Conservation (phyloP, 2,797 vertebrate species). For the Bufotes viridis region DNA sequence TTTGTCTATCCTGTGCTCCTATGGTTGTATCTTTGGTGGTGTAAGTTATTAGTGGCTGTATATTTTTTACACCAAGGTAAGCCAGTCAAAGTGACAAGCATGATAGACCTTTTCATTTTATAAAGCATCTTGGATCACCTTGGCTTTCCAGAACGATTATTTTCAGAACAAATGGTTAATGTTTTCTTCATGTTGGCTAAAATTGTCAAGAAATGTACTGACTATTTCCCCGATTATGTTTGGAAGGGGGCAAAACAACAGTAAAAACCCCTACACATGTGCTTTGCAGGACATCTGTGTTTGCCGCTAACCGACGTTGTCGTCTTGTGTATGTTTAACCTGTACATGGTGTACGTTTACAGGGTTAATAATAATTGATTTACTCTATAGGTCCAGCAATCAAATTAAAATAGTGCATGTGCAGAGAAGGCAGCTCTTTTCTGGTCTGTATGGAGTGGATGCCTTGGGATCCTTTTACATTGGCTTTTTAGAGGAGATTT, state of each 20-base stretch:
- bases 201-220: slow-evolving; percentile 10
- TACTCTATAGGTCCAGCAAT: neutral
- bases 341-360: slow-evolving; percentile 6
- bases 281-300: neutral
- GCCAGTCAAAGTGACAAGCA: neutral
- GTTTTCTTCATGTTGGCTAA: neutral
- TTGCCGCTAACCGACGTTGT: neutral
- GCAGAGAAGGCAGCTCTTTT: neutral
- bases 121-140: neutral
- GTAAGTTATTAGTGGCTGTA: neutral
- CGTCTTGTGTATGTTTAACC: neutral
- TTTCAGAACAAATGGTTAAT: neutral
- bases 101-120: neutral
- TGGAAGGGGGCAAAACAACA: neutral
- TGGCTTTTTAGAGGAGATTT: too few relatives aligned
- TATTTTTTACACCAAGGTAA: neutral
- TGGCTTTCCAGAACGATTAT: neutral
- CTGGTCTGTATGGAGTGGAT: neutral
- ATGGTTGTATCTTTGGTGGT: neutral
- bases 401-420: neutral
- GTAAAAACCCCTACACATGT: neutral
- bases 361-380: neutral
- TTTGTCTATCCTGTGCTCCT: neutral
- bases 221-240: neutral
- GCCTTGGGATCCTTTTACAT: neutral